Base-by-base conservation (phyloP, 2,797 vertebrate species). In the Sebastes flavidus region DNA sequence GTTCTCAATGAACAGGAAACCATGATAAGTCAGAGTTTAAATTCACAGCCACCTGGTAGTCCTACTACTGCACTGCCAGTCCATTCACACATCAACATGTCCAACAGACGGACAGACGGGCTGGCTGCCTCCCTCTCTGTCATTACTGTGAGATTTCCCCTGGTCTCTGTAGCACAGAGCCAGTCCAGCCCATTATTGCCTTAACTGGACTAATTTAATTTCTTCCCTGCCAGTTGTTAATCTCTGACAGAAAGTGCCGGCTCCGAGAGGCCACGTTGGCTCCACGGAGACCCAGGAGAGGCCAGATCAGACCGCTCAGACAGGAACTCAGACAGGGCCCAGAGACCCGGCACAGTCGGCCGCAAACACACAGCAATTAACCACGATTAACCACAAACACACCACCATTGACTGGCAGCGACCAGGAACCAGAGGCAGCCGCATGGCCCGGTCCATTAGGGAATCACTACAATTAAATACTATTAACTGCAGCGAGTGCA, bases 151-250 rank as follows among this genome's bases (percentile, higher is more conserved):
- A 91, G 89, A 91, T 62, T 86, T 84, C 8, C 42, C n/a, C 75
- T 7, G 74, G 70, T 86, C 82, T 75, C 77, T 73, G 77, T 70
- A 84, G 83, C 78, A 65, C 85, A 80, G 77, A 95, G 87, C 87
- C 88, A 72, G 86, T 87, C 81, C 90, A 52, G 82, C 89, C 93
- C 89, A 91, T 95, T 94, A 95, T 94, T 92, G 81, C 80, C 77
- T 82, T 93, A 94, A 94, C 93, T 94, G 92, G 87, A 92, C 89
- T 95, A 92, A 96, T 95, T 95, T 92, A 91, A 94, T 95, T 93
- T 92, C 74, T 92, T 90, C 74, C 78, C 90, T 87, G 87, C 91
- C 89, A 92, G 92, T 92, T 92, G 91, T 92, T 94, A 91, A 95
- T 95, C 94, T 92, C 86, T 87, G 91, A 91, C 91, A 93, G 89